These are phyloP conservation scores for Petaurus breviceps DNA, from an alignment of 2,113 vertebrate species.

Conservation along the genomic window DNA sequence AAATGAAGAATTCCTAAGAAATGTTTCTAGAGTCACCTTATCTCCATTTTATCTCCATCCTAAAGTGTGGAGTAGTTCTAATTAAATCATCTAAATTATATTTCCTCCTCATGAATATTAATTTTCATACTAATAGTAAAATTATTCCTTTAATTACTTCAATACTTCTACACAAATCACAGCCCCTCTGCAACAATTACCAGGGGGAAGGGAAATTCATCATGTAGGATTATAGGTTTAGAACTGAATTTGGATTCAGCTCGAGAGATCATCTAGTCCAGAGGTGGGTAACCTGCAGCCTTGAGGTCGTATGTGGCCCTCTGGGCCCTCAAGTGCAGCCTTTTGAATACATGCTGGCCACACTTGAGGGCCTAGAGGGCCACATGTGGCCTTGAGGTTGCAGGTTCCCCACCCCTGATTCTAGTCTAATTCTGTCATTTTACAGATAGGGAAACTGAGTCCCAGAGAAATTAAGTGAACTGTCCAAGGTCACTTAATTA, in stretches of 20 bases:
- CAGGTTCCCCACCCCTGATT: too few species aligned
- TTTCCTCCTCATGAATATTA: neutral
- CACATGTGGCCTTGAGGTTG: too few species aligned
- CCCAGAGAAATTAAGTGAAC: neutral
- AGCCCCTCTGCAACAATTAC: neutral
- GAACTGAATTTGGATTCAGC: neutral
- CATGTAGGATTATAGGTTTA: neutral
- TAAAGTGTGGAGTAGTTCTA: neutral
- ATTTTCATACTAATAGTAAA: slow-evolving; percentile 11
- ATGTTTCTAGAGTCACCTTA: slow-evolving; percentile 1
- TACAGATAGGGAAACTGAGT: too few species aligned
- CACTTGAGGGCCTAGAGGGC: too few species aligned
- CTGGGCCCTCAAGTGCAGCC: too few species aligned
- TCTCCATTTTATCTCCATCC: neutral
- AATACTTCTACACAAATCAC: neutral
- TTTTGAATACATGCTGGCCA: too few species aligned
- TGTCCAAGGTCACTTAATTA: neutral
- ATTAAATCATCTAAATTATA: neutral
- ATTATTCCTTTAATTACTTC: slow-evolving; percentile 4
- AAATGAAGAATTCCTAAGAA: slow-evolving; percentile 14
- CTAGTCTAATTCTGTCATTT: too few species aligned
- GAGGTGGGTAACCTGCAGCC: too few species aligned
- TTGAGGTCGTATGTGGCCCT: too few species aligned
- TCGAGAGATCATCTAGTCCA: neutral
- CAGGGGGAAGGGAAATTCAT: neutral